Percentiles rank a stretch among this genome's conserved stretches.
These are phyloP conservation scores for Telmatochromis sp. DNA, from an alignment of 2,113 vertebrate genomes.

Conservation along the genomic window DNA sequence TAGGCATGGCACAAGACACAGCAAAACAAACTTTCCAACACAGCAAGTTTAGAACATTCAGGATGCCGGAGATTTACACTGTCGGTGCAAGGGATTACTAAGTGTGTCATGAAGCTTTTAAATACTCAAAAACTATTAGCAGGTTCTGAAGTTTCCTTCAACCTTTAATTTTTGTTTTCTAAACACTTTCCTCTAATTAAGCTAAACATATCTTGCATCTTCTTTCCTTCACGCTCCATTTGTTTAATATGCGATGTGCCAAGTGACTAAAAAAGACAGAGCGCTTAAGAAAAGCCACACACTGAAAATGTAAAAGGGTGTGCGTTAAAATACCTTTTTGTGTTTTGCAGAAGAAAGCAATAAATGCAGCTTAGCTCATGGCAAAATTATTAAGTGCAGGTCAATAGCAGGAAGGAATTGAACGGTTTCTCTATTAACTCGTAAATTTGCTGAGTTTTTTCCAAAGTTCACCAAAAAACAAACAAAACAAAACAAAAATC, in stretches of 20 bases:
- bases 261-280: not conserved
- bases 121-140: not conserved
- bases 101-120: not conserved
- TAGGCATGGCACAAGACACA: not conserved
- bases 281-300: not conserved
- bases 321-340: not conserved
- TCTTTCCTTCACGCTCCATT: not conserved
- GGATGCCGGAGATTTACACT: not conserved
- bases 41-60: not conserved
- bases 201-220: not conserved
- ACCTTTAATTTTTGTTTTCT: not conserved
- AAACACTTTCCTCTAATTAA: not conserved
- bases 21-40: not conserved
- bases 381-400: not conserved
- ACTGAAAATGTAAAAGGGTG: not conserved
- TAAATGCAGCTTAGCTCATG: not conserved
- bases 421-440: not conserved
- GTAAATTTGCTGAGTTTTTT: not conserved
- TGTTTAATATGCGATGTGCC: not conserved
- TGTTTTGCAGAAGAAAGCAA: not conserved
- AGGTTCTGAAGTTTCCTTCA: not conserved
- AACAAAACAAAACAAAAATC: not conserved
- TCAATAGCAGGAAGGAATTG: not conserved
- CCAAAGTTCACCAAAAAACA: conserved; percentile 12
- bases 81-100: not conserved